Base-by-base conservation (phyloP, 1,140 invertebrate species). In the Drusus annulatus region DNA sequence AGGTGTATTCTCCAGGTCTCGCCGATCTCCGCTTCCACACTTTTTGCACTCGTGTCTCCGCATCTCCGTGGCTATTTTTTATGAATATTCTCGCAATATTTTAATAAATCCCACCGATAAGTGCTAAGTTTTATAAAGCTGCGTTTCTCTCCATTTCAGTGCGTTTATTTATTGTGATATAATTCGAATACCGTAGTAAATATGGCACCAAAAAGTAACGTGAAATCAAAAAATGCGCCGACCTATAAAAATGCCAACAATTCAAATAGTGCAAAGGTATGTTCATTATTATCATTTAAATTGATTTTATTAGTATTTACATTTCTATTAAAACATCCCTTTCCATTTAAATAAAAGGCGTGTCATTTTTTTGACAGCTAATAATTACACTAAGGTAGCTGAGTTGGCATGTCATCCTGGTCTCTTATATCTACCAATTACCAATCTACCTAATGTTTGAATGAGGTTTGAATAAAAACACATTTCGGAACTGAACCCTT, bases 231-330 rank as follows among this genome's bases (percentile, higher is more conserved):
- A 74, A 74, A 74, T 56, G 50, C 69, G 7, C 69, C 52, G 23
- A 28, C 69, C 54, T 21, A 25, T 74, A 17, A 25, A 23, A 74
- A 36, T 23, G 50, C n/a, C 15, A 52, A 74, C n/a, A 54, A n/a
- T 74, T 74, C 69, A 17, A 52, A 74, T 17, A 25, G 23, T 56
- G 52, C 25, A n/a, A 56, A 74, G 69, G 69, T 74, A 74, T 8
- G 69, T 52, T 54, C 13, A 71, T 71, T 31, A 25, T 25, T 25
- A 65, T 25, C n/a, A 17, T 56, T 56, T 56, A 56, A 10, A 56
- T n/a, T 17, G 54, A n/a, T n/a, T 17, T 56, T 56, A 21, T 56
- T 21, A 19, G 4, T 17, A 17, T 56, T 56, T 1, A 56, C 19
- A 56, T 56, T 17, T 56, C 54, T 56, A 56, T n/a, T 17, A 56